phyloP scores from a whole-genome alignment of 2,888 invertebrate genomes.

The Homarus gammarus region DNA sequence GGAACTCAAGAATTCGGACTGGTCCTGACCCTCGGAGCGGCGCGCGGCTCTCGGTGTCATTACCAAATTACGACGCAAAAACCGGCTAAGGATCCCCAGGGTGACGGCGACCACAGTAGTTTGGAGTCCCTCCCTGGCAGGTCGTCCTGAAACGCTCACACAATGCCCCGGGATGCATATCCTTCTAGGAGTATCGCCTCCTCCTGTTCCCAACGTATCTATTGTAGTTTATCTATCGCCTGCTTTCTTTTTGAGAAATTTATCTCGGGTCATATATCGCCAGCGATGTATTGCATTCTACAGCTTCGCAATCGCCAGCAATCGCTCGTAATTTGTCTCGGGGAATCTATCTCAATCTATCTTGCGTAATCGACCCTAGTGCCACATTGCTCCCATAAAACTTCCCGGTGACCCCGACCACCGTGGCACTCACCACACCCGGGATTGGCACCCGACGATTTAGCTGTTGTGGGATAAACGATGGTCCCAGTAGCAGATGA shows the following conservation, averaged over 20 bases:
- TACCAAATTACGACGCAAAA: constrained; percentile 28
- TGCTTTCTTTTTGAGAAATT: constrained; percentile 46
- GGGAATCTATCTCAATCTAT: constrained; percentile 64
- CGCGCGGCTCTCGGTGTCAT: constrained; percentile 15
- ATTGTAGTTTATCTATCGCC: constrained; percentile 11
- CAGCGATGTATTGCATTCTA: constrained; percentile 62
- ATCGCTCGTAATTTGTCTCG: constrained; percentile 68
- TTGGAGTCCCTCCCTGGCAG: neutral
- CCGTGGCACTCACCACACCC: constrained; percentile 20
- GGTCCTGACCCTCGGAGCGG: constrained; percentile 16
- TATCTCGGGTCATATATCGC: constrained; percentile 52
- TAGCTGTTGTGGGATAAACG: constrained; percentile 12
- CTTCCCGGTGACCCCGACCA: constrained; percentile 33
- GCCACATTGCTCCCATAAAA: constrained; percentile 61
- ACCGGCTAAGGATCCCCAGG: neutral
- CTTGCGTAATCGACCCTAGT: constrained; percentile 62
- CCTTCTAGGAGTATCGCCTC: neutral
- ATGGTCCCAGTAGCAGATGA: neutral
- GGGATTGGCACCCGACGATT: constrained; percentile 19
- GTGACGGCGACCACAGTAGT: neutral
- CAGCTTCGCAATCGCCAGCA: constrained; percentile 68
- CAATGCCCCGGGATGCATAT: no score
- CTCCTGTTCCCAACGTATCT: constrained; percentile 2
- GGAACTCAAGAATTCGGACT: constrained; percentile 35
- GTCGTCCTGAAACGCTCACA: neutral